Base-by-base conservation (phyloP, 2,113 vertebrate genomes). In the Callionymus lyra region DNA sequence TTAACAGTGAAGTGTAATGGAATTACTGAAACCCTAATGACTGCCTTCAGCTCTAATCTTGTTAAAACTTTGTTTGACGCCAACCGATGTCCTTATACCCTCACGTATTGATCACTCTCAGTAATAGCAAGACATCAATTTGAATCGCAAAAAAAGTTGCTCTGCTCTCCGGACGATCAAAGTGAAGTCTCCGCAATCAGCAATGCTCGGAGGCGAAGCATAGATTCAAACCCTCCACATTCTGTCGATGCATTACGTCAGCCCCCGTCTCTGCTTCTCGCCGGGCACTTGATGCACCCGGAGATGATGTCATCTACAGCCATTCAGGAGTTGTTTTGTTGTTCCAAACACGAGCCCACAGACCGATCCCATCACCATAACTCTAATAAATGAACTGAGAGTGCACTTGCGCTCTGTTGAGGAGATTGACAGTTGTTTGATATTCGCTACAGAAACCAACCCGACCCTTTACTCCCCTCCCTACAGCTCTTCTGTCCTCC, bases 271-370 rank as follows among this genome's bases (percentile, higher is more conserved):
- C 70, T 50, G 67, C 76, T 77, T 76, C 60, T 77, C 66, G 70
- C 63, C 56, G 72, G 44, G 61, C 70, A 74, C 74, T 58, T 68
- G 63, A 74, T 72, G 59, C 61, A 59, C 60, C 68, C 50, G 40
- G 34, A 48, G 61, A 68, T 82, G 79, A 82, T 78, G 73, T 82
- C 77, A 82, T 72, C 73, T 56, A 70, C 61, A 66, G 59, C 56
- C 56, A 65, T 73, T 74, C 71, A 73, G 69, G 64, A 67, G 59
- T 71, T 77, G 59, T 80, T 72, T 72, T 74, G 75, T 70, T 70
- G 65, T 64, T 56, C 42, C 44, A 41, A 57, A 70, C 74, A 61
- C 38, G 53, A 53, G 43, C 8, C 6, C 44, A 44, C 32, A 5
- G 60, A 57, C 31, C 19, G 4, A 47, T 31, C 58, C 59, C 53